phyloP scores from a whole-genome alignment of 2,888 invertebrate genomes.

The Oxyscelio sp. region DNA sequence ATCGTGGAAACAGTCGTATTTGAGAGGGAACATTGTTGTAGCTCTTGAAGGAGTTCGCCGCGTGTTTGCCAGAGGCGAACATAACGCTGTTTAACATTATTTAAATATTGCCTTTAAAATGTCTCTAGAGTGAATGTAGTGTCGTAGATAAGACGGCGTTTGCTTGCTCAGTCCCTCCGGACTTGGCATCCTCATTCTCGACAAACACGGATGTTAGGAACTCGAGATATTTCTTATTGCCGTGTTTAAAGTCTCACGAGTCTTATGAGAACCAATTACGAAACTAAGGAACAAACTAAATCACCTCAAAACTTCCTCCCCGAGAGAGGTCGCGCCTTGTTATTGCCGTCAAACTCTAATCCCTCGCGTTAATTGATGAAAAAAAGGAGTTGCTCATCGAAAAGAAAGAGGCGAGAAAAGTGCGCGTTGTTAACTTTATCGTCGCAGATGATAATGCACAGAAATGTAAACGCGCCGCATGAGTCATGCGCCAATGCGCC shows the following conservation, averaged over 20 bases:
- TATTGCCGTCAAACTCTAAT: slow-evolving; percentile 13
- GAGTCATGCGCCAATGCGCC: slow-evolving; percentile 52
- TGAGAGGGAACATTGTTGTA: slow-evolving; percentile 63
- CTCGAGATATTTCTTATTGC: slow-evolving; percentile 71
- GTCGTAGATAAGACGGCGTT: slow-evolving; percentile 83
- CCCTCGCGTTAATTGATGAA: slow-evolving; percentile 33
- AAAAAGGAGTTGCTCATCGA: slow-evolving; percentile 11
- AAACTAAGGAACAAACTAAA: slow-evolving; percentile 35
- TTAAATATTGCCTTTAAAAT: slow-evolving; percentile 84
- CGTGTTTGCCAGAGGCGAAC: slow-evolving; percentile 82
- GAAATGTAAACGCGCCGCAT: slow-evolving; percentile 78
- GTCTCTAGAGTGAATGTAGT: slow-evolving; percentile 75
- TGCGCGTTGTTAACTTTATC: slow-evolving; percentile 53
- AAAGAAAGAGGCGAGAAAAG: slow-evolving; percentile 20
- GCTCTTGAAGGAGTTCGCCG: slow-evolving; percentile 63
- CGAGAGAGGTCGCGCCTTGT: slow-evolving; percentile 27
- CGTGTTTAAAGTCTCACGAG: slow-evolving; percentile 71
- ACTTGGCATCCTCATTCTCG: slow-evolving; percentile 68
- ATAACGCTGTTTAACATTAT: slow-evolving; percentile 84
- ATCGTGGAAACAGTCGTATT: slow-evolving; percentile 50
- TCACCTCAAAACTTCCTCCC: slow-evolving; percentile 17
- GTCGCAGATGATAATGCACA: slow-evolving; percentile 54
- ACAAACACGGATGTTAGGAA: slow-evolving; percentile 69
- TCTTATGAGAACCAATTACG: slow-evolving; percentile 66
- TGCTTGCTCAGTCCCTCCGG: slow-evolving; percentile 82